These are phyloP conservation scores for Onychomys arenicola DNA, from an alignment of 2,797 vertebrate species.

Conservation along the genomic window DNA sequence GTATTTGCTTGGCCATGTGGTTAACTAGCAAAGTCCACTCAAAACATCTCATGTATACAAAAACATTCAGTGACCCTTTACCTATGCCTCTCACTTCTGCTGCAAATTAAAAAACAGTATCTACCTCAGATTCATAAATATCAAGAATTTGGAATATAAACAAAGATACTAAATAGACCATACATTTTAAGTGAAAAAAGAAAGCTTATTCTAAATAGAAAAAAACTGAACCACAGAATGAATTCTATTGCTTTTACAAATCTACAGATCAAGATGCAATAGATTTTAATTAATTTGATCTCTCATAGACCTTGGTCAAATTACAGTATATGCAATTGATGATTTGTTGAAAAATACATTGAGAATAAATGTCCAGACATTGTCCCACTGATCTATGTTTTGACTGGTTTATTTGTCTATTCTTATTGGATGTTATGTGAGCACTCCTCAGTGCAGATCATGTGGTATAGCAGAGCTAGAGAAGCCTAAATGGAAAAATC, in stretches of 20 bases:
- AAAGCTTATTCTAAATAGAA: conserved; percentile 83
- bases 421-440: background rate
- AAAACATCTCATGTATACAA: conserved; percentile 76
- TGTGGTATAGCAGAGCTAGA: background rate
- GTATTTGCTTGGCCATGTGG: conserved; percentile 73
- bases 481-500: conserved; percentile 9
- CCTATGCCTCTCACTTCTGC: conserved; percentile 78
- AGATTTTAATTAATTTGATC: conserved; percentile 20
- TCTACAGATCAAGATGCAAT: conserved; percentile 62
- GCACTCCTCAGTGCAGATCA: background rate
- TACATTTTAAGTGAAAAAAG: conserved; percentile 79
- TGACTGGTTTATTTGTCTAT: background rate
- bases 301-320: conserved; percentile 9
- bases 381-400: background rate
- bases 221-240: conserved; percentile 36
- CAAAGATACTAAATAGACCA: conserved; percentile 81
- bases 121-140: conserved; percentile 83
- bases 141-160: conserved; percentile 82
- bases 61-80: conserved; percentile 80
- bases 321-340: background rate
- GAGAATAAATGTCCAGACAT: background rate
- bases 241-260: conserved; percentile 78
- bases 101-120: conserved; percentile 83
- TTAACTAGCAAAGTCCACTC: conserved; percentile 65
- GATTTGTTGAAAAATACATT: conserved; percentile 14